Evolutionary conservation across 2,888 invertebrate species (phyloP), one percentile per base, ranked within the genome.

Genomic region (Meandrusa payeni): DNA sequence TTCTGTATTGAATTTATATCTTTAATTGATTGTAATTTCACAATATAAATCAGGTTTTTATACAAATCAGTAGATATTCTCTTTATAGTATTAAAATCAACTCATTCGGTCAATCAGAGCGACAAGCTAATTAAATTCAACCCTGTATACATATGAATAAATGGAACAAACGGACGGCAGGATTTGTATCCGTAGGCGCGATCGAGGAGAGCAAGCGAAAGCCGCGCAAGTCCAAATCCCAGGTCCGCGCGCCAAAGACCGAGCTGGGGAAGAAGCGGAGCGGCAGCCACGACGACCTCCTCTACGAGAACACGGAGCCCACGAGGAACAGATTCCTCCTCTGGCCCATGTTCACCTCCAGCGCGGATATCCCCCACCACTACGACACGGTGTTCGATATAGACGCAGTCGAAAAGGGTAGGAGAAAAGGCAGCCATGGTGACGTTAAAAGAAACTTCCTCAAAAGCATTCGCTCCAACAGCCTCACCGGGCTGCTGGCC

Each of bases 321-420:
- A 49, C 69, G 0, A 61, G 61, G 2, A 70, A 69, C 49, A 47
- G 68, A 3, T 74, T 75, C 90, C 89, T 67, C 73, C 90, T 76
- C 3, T 81, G 68, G 88, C 92, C 59, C 79, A 91, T 85, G 76
- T 93, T 87, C 90, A 88, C 82, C 6, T 69, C 73, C 28, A 47
- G 69, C 5, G 57, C 72, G 2, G 73, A 73, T 20, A 22, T 71
- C 33, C 90, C 91, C 33, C 88, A 91, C 45, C 73, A 71, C 57
- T 91, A 91, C 69, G 91, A 89, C 55, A 88, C 91, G 3, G 89
- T 90, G 32, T 90, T 87, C 64, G 77, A 86, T 26, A 80, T 64
- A 9, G 62, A 64, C 11, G 39, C 48, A 11, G 62, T 57, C n/a
- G 57, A 52, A 36, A 52, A 59, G 27, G 44, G 46, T n/a, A 53